Conservation (phyloP, 2,113 vertebrate genomes). For the Catharus minimus region DNA sequence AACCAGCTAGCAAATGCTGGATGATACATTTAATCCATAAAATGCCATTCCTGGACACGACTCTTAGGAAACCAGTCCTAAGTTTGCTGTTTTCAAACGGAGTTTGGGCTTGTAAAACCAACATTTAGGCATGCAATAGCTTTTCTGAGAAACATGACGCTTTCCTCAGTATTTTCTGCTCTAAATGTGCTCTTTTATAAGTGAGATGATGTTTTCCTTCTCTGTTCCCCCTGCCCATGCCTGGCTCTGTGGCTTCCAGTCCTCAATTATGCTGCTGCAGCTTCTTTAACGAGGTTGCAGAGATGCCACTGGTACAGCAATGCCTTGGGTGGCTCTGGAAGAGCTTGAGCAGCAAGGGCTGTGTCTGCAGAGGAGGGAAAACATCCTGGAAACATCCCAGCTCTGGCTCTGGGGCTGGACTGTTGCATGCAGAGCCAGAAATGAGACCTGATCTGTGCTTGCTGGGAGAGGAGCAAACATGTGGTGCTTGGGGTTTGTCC, state of each 20-base stretch:
- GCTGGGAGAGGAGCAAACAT: not conserved
- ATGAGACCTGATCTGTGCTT: not conserved
- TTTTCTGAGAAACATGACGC: not conserved
- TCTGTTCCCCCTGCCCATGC: not conserved
- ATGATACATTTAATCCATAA: not conserved
- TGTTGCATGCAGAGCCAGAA: not conserved
- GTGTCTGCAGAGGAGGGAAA: not conserved
- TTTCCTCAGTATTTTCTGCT: not conserved
- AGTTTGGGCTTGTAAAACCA: not conserved
- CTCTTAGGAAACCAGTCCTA: not conserved
- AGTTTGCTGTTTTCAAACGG: not conserved
- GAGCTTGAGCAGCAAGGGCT: not conserved
- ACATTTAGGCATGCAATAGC: not conserved
- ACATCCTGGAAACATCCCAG: not conserved
- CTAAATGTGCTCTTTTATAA: not conserved
- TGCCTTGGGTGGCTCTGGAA: not conserved
- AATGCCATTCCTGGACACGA: not conserved
- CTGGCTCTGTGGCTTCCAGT: not conserved
- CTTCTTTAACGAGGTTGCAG: not conserved
- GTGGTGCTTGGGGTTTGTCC: not conserved
- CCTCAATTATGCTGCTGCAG: not conserved
- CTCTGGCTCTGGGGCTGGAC: not conserved
- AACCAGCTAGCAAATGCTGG: not conserved
- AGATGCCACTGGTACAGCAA: accelerated
- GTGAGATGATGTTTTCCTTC: not conserved